Base-by-base conservation (phyloP, 2,888 invertebrate species). In the Philereme vetulata region DNA sequence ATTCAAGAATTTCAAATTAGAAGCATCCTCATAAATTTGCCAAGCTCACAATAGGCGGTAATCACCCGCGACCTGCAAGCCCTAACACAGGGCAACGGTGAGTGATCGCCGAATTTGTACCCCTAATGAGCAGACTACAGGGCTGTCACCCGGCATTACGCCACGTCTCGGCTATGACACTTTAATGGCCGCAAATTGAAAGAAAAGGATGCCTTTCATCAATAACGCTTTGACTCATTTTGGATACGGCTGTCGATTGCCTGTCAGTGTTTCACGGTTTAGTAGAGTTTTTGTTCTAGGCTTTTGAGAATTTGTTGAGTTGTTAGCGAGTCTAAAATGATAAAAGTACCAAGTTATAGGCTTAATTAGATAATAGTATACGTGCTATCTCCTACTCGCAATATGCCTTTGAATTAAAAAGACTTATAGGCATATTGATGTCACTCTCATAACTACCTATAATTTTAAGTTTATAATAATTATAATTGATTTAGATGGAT, bases 101-200 rank as follows among this genome's bases (percentile, higher is more conserved):
- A 75, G 65, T 60, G 71, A 76, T 77, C 67, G 58, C 59, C 53
- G 56, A 72, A 74, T 76, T 74, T 70, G 72, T 76, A 64, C 56
- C 55, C 64, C 62, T 77, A 76, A 77, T 74, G 76, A 58, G 62
- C 48, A 57, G 57, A 61, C 66, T 63, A 54, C 59, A 66, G 66
- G 65, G 61, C 56, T 72, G 70, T 66, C 69, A 64, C 52, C 50
- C 59, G 40, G 51, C 57, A 51, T 59, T 50, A 65, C 54, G 52
- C 54, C 68, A 57, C 63, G 58, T 52, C 55, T 56, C 34, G 34
- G 40, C 62, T 58, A 64, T 67, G 62, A 56, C 62, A 65, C 64
- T 68, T 67, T 74, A 64, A 70, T 66, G 53, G 65, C 55, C 45
- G 21, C 51, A 57, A 64, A 63, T 57, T 64, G 68, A 63, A 68